Percentiles rank a stretch among this genome's conserved stretches.
Evolutionary conservation across 2,797 vertebrate species (phyloP).

Genomic region (Rallus crepitans): DNA sequence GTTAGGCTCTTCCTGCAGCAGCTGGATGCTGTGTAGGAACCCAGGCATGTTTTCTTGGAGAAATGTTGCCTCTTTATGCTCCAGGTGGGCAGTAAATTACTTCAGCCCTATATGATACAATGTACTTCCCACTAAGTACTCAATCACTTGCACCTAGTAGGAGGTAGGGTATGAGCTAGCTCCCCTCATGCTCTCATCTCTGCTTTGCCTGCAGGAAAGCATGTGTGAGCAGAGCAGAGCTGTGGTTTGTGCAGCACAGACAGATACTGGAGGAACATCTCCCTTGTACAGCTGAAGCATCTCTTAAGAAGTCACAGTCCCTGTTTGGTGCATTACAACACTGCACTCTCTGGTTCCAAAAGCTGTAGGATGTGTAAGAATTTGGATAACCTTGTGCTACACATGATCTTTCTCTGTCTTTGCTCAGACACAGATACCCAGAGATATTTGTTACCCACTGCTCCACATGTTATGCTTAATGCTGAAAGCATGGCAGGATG

Average conservation of each 20-base stretch:
- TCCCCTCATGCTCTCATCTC: fast-evolving
- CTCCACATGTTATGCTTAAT: neutral
- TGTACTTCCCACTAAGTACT: neutral
- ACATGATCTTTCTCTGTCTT: neutral
- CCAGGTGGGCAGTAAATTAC: neutral
- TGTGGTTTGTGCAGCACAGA: neutral
- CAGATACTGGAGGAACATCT: fast-evolving
- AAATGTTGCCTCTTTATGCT: neutral
- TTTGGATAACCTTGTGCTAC: neutral
- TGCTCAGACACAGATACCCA: neutral
- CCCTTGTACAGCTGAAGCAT: neutral
- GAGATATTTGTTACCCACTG: neutral
- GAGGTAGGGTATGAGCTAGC: neutral
- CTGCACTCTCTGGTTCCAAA: neutral
- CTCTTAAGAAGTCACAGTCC: neutral
- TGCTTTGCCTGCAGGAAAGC: fast-evolving
- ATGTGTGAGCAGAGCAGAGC: fast-evolving
- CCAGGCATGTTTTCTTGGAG: neutral
- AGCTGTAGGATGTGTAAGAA: neutral
- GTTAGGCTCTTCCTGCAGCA: neutral
- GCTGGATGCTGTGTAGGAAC: neutral
- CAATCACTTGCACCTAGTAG: fast-evolving
- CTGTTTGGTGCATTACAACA: fast-evolving
- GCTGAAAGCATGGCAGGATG: neutral
- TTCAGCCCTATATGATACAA: neutral